A percentile compares a stretch with the other conserved stretches of the same genome.
Conservation (phyloP, 2,113 vertebrate genomes). For the Brachirus orientalis region DNA sequence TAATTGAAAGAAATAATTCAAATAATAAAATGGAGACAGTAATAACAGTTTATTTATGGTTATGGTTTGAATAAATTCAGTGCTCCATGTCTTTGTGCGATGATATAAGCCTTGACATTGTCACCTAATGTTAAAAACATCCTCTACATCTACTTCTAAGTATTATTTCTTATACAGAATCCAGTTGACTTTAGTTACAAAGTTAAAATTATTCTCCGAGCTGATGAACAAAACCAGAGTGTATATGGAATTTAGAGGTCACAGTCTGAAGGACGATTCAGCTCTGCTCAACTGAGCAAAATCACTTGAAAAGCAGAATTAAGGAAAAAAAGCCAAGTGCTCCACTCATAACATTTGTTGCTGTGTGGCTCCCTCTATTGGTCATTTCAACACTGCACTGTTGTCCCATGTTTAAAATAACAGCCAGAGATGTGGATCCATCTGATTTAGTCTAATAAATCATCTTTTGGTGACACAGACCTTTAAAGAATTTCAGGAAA, state of each 20-base stretch:
- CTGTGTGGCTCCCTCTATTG: constrained; percentile 65
- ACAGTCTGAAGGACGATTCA: constrained; percentile 27
- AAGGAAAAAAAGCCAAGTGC: constrained; percentile 14
- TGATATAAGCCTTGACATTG: not conserved
- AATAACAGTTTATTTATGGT: too few relatives aligned
- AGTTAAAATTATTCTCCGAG: not conserved
- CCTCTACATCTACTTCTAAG: not conserved
- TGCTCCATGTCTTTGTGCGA: not conserved
- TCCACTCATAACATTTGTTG: not conserved
- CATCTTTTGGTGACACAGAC: too few relatives aligned
- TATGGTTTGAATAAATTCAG: not conserved
- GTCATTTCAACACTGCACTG: constrained; percentile 3
- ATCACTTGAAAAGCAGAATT: constrained; percentile 34
- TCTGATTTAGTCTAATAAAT: too few relatives aligned
- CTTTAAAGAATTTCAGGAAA: too few relatives aligned
- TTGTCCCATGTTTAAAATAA: too few relatives aligned
- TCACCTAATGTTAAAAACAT: not conserved
- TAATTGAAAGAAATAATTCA: too few relatives aligned
- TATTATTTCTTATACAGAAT: not conserved
- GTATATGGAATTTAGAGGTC: constrained; percentile 44
- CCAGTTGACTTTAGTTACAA: not conserved
- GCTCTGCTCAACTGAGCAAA: constrained; percentile 34
- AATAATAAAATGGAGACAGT: too few relatives aligned
- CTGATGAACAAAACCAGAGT: not conserved
- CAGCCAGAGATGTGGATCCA: too few relatives aligned